A percentile compares a stretch with the other conserved stretches of the same genome.
Conservation (phyloP, 2,113 vertebrate species). For the Columba janthina region DNA sequence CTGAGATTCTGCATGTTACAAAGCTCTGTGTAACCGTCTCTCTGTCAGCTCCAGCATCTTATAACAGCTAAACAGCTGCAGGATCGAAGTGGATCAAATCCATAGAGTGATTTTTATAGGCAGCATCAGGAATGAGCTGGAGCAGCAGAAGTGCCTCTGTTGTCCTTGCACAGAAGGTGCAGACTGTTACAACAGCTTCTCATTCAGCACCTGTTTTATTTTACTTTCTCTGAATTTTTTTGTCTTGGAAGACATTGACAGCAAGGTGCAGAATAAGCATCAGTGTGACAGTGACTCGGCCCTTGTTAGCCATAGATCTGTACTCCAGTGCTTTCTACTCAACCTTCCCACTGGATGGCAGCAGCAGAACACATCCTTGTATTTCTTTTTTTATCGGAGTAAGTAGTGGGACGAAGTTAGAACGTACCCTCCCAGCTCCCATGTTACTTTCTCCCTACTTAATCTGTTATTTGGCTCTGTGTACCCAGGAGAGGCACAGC, state of each 20-base stretch:
- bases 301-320: not conserved
- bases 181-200: not conserved
- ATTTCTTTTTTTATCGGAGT: not conserved
- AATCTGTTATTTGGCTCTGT: not conserved
- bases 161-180: not conserved
- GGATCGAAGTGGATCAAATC: accelerated
- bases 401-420: accelerated
- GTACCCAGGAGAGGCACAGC: not conserved
- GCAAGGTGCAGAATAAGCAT: not conserved
- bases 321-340: not conserved
- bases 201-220: not conserved
- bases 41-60: not conserved
- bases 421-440: accelerated
- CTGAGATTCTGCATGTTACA: not conserved
- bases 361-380: not conserved
- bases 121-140: not conserved
- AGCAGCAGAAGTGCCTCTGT: not conserved
- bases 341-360: constrained; percentile 53
- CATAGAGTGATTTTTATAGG: not conserved
- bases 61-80: not conserved
- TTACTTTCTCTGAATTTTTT: not conserved
- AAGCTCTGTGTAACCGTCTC: not conserved
- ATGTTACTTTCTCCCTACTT: accelerated
- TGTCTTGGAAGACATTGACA: not conserved
- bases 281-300: not conserved